Evolutionary conservation across 2,797 vertebrate species (phyloP).

Genomic region (Epinephelus awoara): DNA sequence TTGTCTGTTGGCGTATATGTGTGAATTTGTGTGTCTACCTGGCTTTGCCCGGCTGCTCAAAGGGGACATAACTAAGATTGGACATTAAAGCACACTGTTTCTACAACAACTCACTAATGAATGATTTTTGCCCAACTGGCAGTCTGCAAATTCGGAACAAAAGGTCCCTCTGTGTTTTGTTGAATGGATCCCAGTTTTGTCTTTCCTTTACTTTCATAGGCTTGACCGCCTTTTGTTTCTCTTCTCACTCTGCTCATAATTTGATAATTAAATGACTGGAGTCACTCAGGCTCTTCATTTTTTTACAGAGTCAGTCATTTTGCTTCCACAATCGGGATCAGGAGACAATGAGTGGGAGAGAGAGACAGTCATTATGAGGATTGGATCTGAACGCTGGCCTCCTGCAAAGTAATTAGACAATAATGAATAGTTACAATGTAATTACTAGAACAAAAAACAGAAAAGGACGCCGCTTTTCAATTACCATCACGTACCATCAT

Average conservation of each 20-base stretch:
- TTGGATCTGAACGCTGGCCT: slow-evolving; percentile 64
- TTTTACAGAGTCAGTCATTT: slow-evolving; percentile 62
- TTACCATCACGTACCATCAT: slow-evolving; percentile 67
- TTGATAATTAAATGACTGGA: slow-evolving; percentile 71
- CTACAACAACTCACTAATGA: slow-evolving; percentile 59
- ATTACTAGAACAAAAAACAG: slow-evolving; percentile 70
- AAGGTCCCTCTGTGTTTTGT: slow-evolving; percentile 48
- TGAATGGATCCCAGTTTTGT: slow-evolving; percentile 59
- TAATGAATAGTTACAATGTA: slow-evolving; percentile 83
- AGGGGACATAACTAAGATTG: slow-evolving; percentile 43
- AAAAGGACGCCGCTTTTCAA: slow-evolving; percentile 71
- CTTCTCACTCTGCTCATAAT: slow-evolving; percentile 56
- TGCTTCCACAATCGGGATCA: slow-evolving; percentile 59
- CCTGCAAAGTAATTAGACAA: slow-evolving; percentile 75
- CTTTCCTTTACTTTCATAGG: slow-evolving; percentile 32
- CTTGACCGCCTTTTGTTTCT: slow-evolving; percentile 62
- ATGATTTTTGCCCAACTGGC: slow-evolving; percentile 55
- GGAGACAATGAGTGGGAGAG: slow-evolving; percentile 61
- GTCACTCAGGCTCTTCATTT: slow-evolving; percentile 10
- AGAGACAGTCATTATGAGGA: slow-evolving; percentile 68
- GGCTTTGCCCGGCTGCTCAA: slow-evolving; percentile 37
- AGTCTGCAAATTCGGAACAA: slow-evolving; percentile 64
- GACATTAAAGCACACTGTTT: slow-evolving; percentile 49
- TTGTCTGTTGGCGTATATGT: slow-evolving; percentile 24
- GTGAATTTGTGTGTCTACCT: slow-evolving; percentile 26